These are phyloP conservation scores for Magallana nippona DNA, from an alignment of 2,888 invertebrate genomes.

Conservation along the genomic window DNA sequence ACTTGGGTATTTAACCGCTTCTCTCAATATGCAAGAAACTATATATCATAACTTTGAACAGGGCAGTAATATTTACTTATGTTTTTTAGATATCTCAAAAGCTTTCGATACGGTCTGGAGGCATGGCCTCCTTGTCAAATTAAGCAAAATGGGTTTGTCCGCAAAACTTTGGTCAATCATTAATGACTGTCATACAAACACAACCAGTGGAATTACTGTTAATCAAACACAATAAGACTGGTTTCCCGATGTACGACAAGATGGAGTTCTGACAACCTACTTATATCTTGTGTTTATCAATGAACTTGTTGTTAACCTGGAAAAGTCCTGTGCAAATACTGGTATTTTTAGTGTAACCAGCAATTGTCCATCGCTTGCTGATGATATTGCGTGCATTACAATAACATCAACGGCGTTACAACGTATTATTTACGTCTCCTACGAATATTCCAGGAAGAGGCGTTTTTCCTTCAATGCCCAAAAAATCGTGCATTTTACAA, in stretches of 20 bases:
- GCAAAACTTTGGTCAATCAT: slow-evolving; percentile 30
- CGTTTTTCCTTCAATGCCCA: slow-evolving; percentile 32
- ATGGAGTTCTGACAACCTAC: slow-evolving; percentile 22
- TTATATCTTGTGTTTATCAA: slow-evolving; percentile 32
- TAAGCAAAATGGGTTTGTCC: background rate
- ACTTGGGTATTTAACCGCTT: slow-evolving; percentile 1
- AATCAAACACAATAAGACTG: background rate
- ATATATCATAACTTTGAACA: slow-evolving; percentile 41
- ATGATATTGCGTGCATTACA: slow-evolving; percentile 18
- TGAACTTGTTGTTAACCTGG: slow-evolving; percentile 27
- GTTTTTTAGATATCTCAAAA: slow-evolving; percentile 30
- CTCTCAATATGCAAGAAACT: slow-evolving; percentile 37
- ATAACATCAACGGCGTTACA: slow-evolving; percentile 23
- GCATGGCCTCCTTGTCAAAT: slow-evolving; percentile 34
- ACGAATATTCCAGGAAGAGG: slow-evolving; percentile 11
- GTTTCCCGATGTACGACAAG: slow-evolving; percentile 38
- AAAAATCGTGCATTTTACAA: background rate
- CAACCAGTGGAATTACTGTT: slow-evolving; percentile 23
- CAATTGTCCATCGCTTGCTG: too few species aligned
- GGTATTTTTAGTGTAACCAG: background rate
- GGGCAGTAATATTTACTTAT: slow-evolving; percentile 13
- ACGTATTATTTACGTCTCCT: slow-evolving; percentile 4
- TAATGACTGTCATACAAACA: slow-evolving; percentile 27
- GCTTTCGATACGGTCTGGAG: slow-evolving; percentile 43
- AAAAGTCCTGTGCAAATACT: background rate